Conservation (phyloP, 1,140 invertebrate genomes). For the Probaryconus sp. region DNA sequence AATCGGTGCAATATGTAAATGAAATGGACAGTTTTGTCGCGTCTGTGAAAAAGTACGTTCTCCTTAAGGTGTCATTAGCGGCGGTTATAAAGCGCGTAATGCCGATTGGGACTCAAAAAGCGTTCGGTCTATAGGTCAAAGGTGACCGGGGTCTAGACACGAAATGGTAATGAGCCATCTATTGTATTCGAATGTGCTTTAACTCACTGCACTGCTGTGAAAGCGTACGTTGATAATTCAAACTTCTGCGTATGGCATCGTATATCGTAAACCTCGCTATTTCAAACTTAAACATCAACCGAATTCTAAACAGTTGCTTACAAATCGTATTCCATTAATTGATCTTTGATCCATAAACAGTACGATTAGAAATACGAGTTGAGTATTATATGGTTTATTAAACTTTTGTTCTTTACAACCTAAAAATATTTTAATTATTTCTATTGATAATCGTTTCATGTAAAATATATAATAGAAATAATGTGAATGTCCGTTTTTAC, state of each 20-base stretch:
- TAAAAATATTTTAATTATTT: too few relatives aligned
- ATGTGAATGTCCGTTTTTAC: too few relatives aligned
- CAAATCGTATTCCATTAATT: constrained; percentile 43
- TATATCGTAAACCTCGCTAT: constrained; percentile 41
- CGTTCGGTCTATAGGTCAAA: constrained; percentile 56
- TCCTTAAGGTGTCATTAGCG: constrained; percentile 25
- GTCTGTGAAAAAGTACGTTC: neutral
- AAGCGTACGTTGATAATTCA: constrained; percentile 50
- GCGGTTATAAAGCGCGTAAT: constrained; percentile 33
- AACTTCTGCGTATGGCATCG: constrained; percentile 45
- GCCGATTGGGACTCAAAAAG: constrained; percentile 19
- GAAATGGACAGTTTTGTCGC: too few relatives aligned
- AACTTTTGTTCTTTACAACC: too few relatives aligned
- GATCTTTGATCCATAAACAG: constrained; percentile 29
- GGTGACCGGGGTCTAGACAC: constrained; percentile 61
- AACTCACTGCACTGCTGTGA: constrained; percentile 48
- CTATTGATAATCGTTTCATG: too few relatives aligned
- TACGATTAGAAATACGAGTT: neutral
- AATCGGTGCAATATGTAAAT: too few relatives aligned
- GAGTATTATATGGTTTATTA: too few relatives aligned
- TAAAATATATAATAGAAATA: too few relatives aligned
- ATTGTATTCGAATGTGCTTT: constrained; percentile 67
- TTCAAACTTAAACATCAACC: constrained; percentile 47
- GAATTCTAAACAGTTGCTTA: constrained; percentile 48
- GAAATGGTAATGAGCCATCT: constrained; percentile 63